Conservation (phyloP, 2,113 vertebrate genomes). For the Paramisgurnus dabryanus region DNA sequence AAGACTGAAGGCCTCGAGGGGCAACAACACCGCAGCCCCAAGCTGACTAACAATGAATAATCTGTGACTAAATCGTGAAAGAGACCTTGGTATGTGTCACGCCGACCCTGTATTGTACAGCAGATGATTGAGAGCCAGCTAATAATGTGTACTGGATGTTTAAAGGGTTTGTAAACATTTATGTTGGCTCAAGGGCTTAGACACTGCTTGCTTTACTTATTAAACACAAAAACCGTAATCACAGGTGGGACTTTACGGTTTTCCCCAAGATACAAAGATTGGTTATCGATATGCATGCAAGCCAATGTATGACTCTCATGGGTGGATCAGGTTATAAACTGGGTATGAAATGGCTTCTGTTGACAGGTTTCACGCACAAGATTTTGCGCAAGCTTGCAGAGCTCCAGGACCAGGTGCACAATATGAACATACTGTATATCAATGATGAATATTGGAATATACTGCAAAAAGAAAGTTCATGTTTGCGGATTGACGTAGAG, state of each 20-base stretch:
- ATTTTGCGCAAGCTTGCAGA: conserved; percentile 7
- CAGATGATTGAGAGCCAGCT: conserved; percentile 1
- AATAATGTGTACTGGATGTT: conserved; percentile 26
- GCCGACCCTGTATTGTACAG: conserved; percentile 24
- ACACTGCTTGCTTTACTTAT: neutral
- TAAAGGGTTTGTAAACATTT: conserved; percentile 35
- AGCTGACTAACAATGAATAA: conserved; percentile 13
- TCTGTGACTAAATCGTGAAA: neutral
- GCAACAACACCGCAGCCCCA: conserved; percentile 19
- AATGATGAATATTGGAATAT: neutral
- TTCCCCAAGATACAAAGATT: conserved; percentile 24
- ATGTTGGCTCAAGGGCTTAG: conserved; percentile 15
- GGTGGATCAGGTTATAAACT: conserved; percentile 13
- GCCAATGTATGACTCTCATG: conserved; percentile 29
- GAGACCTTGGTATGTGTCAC: conserved; percentile 13
- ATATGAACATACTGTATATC: neutral
- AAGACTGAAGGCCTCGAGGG: conserved; percentile 48
- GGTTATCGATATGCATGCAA: conserved; percentile 26
- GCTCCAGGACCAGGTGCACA: conserved; percentile 23
- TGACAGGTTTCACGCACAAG: neutral
- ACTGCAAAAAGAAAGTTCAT: neutral
- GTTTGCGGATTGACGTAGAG: neutral
- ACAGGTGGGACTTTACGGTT: conserved; percentile 38
- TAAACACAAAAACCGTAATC: conserved; percentile 13
- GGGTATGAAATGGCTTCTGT: neutral